Base-by-base conservation (phyloP, 2,888 invertebrate genomes). In the Macropis europaea region DNA sequence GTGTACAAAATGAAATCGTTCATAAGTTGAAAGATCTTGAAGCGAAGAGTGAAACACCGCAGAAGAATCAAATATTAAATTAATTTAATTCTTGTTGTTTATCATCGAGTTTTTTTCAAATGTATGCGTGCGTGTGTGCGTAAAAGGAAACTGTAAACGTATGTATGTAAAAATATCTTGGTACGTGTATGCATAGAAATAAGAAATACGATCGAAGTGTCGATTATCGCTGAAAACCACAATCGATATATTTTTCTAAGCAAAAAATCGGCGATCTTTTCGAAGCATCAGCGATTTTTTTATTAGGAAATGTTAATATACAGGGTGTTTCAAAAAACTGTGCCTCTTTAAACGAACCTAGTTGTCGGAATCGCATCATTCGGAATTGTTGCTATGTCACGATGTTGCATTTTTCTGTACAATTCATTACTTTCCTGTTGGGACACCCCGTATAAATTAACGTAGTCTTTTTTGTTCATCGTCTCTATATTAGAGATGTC, bases 401-500 rank as follows among this genome's bases (percentile, higher is more conserved):
- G 22, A 42, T 54, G 28, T 32, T 45, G 60, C 62, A 73, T 64
- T 64, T 52, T 52, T 26, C 26, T 22, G 24, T 59, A 28, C n/a
- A 22, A 26, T 19, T 40, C 22, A 34, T 22, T 13, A 26, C 40
- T 28, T 48, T 61, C 26, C 36, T 7, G 34, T 42, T 17, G 60
- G 32, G n/a, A 15, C 56, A 52, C 48, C 32, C 45, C 6, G 50
- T 50, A 72, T 72, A 61, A 71, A 42, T 34, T 48, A 53, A 50
- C 61, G 15, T 45, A 54, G 54, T 19, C 50, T 13, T 22, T 43
- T 48, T 64, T 30, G 50, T 64, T 50, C 42, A 60, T 63, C 72
- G 79, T 84, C 86, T 86, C 86, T 86, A 86, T 84, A 86, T 86
- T 86, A 86, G 86, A 86, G 86, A 76, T 68, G 56, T 61, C 24